Evolutionary conservation across 2,797 vertebrate genomes (phyloP).

Genomic region (Brachymystax lenok): DNA sequence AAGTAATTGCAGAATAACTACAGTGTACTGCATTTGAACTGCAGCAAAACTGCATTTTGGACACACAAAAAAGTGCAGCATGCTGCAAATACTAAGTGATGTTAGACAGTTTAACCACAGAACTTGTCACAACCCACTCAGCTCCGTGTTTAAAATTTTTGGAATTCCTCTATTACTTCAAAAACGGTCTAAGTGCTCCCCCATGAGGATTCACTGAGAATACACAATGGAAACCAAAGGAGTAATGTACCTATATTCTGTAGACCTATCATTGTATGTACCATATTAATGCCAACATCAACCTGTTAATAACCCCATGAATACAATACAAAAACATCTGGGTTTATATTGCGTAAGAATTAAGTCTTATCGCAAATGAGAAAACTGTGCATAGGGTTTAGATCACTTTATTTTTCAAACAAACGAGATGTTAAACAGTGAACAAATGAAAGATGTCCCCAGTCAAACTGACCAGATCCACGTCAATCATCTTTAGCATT

Average conservation of each 20-base stretch:
- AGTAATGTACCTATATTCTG: not conserved
- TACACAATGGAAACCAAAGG: not conserved
- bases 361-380: constrained; percentile 18
- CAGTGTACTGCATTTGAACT: no score
- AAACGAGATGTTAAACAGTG: constrained; percentile 81
- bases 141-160: not conserved
- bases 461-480: constrained; percentile 69
- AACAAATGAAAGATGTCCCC: constrained; percentile 73
- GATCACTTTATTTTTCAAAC: constrained; percentile 81
- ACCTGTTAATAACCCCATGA: not conserved
- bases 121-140: no score
- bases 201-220: constrained; percentile 45
- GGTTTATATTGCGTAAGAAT: not conserved
- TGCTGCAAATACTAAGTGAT: no score
- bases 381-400: constrained; percentile 61
- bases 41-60: no score
- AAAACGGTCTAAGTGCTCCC: constrained; percentile 38
- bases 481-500: constrained; percentile 70
- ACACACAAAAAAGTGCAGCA: no score
- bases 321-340: not conserved
- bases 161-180: not conserved
- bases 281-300: not conserved
- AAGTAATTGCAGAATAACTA: no score
- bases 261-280: not conserved
- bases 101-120: no score